These are phyloP conservation scores for Mesitornis unicolor DNA, from an alignment of 2,113 vertebrate species.

Conservation along the genomic window DNA sequence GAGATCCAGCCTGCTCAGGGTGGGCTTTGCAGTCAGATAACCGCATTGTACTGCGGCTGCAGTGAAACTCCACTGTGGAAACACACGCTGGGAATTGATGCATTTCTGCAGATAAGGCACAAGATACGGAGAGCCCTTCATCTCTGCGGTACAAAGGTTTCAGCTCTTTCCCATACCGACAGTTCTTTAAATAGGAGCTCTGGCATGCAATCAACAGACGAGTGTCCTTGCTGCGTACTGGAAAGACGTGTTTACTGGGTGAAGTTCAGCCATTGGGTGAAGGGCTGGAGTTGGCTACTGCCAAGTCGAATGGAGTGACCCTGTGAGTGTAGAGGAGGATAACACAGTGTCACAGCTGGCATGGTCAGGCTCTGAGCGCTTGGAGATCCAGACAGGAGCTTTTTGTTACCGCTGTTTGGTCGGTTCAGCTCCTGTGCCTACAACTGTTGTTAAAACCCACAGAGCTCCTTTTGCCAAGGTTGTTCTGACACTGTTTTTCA, in stretches of 20 bases:
- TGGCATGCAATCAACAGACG: neutral
- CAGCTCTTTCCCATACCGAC: neutral
- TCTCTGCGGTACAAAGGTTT: neutral
- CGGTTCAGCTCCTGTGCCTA: neutral
- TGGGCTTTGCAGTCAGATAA: neutral
- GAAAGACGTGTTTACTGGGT: neutral
- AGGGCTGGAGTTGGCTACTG: neutral
- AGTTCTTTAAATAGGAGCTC: neutral
- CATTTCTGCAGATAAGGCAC: neutral
- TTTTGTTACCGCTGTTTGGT: neutral
- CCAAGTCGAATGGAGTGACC: neutral
- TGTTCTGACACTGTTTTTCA: neutral
- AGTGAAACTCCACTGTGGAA: neutral
- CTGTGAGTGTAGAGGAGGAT: neutral
- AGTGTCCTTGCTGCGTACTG: slow-evolving; percentile 4
- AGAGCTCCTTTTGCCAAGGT: neutral
- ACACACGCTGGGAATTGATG: neutral
- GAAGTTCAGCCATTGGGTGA: neutral
- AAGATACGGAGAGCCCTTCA: neutral
- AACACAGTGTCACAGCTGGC: rapidly evolving
- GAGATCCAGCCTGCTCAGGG: neutral
- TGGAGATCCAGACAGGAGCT: rapidly evolving
- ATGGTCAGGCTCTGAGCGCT: rapidly evolving
- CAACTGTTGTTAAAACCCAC: neutral
- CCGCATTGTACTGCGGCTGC: neutral